Conservation (phyloP, 2,113 vertebrate species). For the Arothron firmamentum region DNA sequence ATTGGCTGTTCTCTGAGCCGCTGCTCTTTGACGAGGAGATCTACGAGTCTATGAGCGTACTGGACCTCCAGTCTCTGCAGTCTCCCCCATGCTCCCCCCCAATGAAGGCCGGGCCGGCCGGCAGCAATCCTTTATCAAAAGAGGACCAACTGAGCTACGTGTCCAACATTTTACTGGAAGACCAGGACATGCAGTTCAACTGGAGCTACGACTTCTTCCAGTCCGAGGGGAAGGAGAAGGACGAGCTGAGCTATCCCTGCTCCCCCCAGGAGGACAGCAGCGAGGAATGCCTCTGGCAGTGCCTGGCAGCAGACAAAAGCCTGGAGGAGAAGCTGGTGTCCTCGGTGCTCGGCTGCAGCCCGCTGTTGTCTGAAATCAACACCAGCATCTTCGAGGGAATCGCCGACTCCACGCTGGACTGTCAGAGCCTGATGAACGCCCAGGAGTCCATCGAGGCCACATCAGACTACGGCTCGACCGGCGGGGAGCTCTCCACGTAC, state of each 20-base stretch:
- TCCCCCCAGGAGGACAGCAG: constrained; percentile 34
- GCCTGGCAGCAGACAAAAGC: constrained; percentile 36
- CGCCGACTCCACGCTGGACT: constrained; percentile 71
- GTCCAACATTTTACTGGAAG: constrained; percentile 76
- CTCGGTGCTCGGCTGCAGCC: constrained; percentile 70
- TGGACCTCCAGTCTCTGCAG: constrained; percentile 72
- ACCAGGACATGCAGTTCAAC: constrained; percentile 68
- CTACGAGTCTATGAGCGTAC: constrained; percentile 68
- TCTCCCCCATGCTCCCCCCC: constrained; percentile 74
- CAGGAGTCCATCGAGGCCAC: constrained; percentile 64
- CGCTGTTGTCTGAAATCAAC: constrained; percentile 75
- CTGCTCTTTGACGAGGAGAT: constrained; percentile 78
- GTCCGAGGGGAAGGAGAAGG: constrained; percentile 10
- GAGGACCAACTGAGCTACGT: constrained; percentile 78
- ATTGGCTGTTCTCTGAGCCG: constrained; percentile 74
- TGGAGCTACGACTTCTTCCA: constrained; percentile 69
- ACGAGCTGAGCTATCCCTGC: constrained; percentile 15
- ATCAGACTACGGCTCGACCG: constrained; percentile 69
- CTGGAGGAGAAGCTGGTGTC: constrained; percentile 68
- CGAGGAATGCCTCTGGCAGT: constrained; percentile 72
- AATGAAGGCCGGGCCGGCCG: constrained; percentile 45
- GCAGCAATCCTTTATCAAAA: constrained; percentile 65
- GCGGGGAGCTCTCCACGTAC: constrained; percentile 62
- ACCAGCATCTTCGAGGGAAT: constrained; percentile 77
- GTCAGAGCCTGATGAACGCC: constrained; percentile 61